Percentiles rank a stretch among this genome's conserved stretches.
Conservation (phyloP, 1,140 invertebrate species). For the Zaprionus capensis region DNA sequence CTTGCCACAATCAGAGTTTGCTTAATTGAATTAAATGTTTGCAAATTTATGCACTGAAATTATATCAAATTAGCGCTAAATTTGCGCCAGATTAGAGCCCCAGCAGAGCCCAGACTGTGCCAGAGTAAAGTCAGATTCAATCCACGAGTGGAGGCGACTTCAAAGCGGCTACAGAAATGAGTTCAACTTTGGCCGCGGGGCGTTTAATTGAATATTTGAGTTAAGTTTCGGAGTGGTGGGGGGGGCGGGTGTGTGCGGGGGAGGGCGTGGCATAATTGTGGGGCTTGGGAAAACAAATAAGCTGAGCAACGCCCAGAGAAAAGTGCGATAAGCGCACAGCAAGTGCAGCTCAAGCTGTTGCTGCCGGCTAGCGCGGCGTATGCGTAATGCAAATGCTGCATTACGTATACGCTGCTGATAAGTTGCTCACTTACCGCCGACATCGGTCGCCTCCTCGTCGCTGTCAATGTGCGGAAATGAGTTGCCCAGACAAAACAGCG, state of each 20-base stretch:
- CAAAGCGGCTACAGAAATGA: conserved; percentile 62
- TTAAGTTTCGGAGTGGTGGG: neutral
- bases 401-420: conserved; percentile 64
- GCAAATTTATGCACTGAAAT: conserved; percentile 70
- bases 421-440: conserved; percentile 58
- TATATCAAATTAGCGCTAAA: conserved; percentile 78
- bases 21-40: conserved; percentile 73
- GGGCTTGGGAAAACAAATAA: conserved; percentile 59
- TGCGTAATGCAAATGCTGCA: conserved; percentile 63
- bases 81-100: conserved; percentile 43
- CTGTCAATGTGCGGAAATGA: conserved; percentile 90
- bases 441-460: conserved; percentile 88
- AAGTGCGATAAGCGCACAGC: conserved; percentile 50
- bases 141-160: conserved; percentile 31
- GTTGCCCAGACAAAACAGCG: conserved; percentile 88
- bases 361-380: conserved; percentile 45
- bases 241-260: neutral
- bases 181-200: conserved; percentile 67
- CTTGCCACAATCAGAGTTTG: conserved; percentile 32
- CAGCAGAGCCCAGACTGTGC: conserved; percentile 17
- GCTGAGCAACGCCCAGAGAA: conserved; percentile 64
- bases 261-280: conserved; percentile 20
- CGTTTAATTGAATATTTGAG: conserved; percentile 80
- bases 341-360: conserved; percentile 17
- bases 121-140: conserved; percentile 3